These are phyloP conservation scores for Peromyscus attwateri DNA, from an alignment of 2,797 vertebrate species.

Conservation along the genomic window DNA sequence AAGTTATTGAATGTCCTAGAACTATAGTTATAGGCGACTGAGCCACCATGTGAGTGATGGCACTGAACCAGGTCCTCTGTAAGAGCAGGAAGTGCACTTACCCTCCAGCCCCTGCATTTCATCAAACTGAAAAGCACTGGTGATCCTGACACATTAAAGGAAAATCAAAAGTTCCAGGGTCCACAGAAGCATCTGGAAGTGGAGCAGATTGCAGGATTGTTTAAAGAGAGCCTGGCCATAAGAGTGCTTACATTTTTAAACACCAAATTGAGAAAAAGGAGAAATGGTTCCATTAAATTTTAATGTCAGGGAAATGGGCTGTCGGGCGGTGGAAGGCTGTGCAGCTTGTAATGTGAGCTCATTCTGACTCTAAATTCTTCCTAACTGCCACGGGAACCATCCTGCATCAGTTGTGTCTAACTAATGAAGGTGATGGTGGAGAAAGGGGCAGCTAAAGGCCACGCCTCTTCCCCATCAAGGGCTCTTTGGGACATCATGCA, in stretches of 20 bases:
- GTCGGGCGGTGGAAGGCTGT: conserved; percentile 59
- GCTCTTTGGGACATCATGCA: neutral
- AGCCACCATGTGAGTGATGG: neutral
- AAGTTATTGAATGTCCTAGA: neutral
- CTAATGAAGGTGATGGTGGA: conserved; percentile 53
- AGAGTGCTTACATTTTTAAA: conserved; percentile 73
- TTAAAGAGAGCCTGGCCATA: conserved; percentile 39
- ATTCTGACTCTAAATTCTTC: conserved; percentile 67
- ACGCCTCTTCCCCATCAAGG: neutral
- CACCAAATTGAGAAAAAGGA: conserved; percentile 61
- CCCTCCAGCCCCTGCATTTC: neutral
- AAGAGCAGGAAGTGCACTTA: too few species aligned
- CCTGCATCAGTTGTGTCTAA: conserved; percentile 51
- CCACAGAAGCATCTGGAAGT: conserved; percentile 39
- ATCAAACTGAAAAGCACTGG: neutral
- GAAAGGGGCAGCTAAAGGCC: conserved; percentile 53
- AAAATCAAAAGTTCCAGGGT: neutral
- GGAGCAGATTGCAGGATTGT: neutral
- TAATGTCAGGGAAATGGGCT: conserved; percentile 79
- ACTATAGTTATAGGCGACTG: neutral
- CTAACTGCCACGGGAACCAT: conserved; percentile 75
- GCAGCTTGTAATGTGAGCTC: conserved; percentile 43
- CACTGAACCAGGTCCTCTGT: neutral
- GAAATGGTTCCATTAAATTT: conserved; percentile 70
- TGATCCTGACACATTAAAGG: neutral